phyloP scores from a whole-genome alignment of 1,140 invertebrate species.

The Drosophila seguyi region DNA sequence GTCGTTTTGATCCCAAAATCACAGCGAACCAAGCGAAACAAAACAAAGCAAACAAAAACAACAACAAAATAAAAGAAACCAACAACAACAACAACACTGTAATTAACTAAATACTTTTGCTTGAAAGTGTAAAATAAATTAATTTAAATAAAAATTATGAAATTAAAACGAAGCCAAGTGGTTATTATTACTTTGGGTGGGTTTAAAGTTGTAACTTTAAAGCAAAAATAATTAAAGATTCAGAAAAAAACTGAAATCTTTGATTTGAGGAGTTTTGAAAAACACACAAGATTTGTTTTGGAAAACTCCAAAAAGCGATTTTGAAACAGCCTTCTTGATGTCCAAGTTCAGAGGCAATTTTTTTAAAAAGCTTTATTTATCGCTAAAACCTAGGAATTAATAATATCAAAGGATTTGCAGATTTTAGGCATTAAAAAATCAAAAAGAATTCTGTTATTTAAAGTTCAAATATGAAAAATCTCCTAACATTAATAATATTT shows the following conservation, averaged over 20 bases:
- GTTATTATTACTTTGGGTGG: neutral
- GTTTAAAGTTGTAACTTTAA: neutral
- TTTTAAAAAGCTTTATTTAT: too few relatives aligned
- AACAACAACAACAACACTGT: constrained; percentile 78
- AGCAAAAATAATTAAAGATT: too few relatives aligned
- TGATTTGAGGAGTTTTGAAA: neutral
- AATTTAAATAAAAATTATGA: constrained; percentile 81
- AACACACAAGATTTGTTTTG: neutral
- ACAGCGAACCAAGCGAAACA: constrained; percentile 46
- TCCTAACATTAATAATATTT: neutral
- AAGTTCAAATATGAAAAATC: too few relatives aligned
- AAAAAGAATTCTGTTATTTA: too few relatives aligned
- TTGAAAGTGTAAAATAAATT: constrained; percentile 81
- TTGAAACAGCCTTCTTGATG: too few relatives aligned
- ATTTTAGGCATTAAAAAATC: too few relatives aligned
- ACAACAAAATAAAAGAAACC: constrained; percentile 45
- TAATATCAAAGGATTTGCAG: too few relatives aligned
- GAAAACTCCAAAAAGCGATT: neutral
- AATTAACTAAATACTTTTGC: constrained; percentile 77
- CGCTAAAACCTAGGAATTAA: too few relatives aligned
- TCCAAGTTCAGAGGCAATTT: too few relatives aligned
- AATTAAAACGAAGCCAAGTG: constrained; percentile 39
- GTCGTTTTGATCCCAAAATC: constrained; percentile 47
- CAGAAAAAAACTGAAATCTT: too few relatives aligned
- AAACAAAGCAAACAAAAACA: constrained; percentile 57